Evolutionary conservation across 2,888 invertebrate genomes (phyloP).

Genomic region (Drosophila stalkeri): DNA sequence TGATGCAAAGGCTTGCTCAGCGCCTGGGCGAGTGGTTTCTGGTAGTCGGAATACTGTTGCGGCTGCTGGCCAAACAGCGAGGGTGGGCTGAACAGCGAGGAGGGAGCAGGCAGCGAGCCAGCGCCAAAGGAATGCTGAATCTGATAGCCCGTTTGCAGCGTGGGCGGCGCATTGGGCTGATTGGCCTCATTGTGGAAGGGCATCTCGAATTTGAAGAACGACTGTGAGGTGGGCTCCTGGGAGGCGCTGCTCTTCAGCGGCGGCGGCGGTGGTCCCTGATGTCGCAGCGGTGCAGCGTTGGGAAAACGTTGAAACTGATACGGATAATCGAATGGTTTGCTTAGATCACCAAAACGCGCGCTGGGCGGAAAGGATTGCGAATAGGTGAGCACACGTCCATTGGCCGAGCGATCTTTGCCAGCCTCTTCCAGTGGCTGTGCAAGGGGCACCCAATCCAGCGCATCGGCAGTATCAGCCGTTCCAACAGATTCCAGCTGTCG

Average conservation of each 20-base stretch:
- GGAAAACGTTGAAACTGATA: constrained; percentile 82
- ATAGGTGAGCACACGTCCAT: constrained; percentile 85
- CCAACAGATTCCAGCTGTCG: constrained; percentile 82
- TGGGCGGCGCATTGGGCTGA: constrained; percentile 66
- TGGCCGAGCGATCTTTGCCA: constrained; percentile 81
- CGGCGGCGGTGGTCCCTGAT: constrained; percentile 56
- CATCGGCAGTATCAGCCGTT: constrained; percentile 66
- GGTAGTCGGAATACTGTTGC: constrained; percentile 79
- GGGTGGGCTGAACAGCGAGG: constrained; percentile 81
- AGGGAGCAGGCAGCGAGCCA: constrained; percentile 64
- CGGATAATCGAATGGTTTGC: constrained; percentile 80
- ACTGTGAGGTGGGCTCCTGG: constrained; percentile 84
- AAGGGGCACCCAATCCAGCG: constrained; percentile 87
- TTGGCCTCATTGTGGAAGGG: constrained; percentile 72
- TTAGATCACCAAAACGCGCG: constrained; percentile 79
- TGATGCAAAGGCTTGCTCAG: constrained; percentile 81
- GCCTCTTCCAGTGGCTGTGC: constrained; percentile 82
- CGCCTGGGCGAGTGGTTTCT: constrained; percentile 73
- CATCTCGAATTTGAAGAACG: constrained; percentile 85
- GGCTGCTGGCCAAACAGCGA: constrained; percentile 78
- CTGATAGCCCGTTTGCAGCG: constrained; percentile 84
- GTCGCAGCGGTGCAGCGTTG: constrained; percentile 66
- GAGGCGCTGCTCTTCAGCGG: constrained; percentile 43
- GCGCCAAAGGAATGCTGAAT: constrained; percentile 82
- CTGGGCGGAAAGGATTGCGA: constrained; percentile 82